Evolutionary conservation across 1,140 invertebrate genomes (phyloP).

Genomic region (Doryteuthis pealeii): DNA sequence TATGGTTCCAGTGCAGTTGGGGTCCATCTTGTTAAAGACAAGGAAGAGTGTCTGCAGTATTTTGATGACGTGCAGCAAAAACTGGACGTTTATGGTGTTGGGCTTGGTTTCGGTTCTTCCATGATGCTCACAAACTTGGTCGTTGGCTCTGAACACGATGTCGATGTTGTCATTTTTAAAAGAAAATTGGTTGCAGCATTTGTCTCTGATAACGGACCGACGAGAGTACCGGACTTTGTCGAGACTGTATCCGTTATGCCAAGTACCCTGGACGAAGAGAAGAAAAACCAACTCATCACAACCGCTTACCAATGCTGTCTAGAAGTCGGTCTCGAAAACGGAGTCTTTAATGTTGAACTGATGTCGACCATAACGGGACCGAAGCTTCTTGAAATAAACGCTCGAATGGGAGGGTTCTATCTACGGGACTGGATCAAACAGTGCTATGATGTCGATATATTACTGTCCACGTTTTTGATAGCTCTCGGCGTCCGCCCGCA

Average conservation of each 20-base stretch:
- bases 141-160: conserved; percentile 38
- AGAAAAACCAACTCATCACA: conserved; percentile 28
- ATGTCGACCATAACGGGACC: conserved; percentile 39
- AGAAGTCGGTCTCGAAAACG: conserved; percentile 34
- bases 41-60: conserved; percentile 22
- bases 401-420: conserved; percentile 43
- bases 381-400: conserved; percentile 42
- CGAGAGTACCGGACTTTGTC: conserved; percentile 24
- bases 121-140: conserved; percentile 35
- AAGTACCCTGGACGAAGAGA: conserved; percentile 26
- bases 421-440: conserved; percentile 36
- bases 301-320: conserved; percentile 41
- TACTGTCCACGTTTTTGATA: conserved; percentile 32
- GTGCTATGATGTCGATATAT: conserved; percentile 33
- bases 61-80: conserved; percentile 28
- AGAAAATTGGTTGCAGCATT: conserved; percentile 36
- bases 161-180: conserved; percentile 36
- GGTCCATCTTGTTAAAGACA: conserved; percentile 27
- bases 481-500: conserved; percentile 31
- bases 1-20: conserved; percentile 41
- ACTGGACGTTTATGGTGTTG: conserved; percentile 32
- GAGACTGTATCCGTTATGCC: conserved; percentile 34
- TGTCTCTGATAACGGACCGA: conserved; percentile 42
- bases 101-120: conserved; percentile 32
- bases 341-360: conserved; percentile 45